Percentiles rank a stretch among this genome's conserved stretches.
Evolutionary conservation across 2,797 vertebrate species (phyloP).

Genomic region (Streptopelia turtur): DNA sequence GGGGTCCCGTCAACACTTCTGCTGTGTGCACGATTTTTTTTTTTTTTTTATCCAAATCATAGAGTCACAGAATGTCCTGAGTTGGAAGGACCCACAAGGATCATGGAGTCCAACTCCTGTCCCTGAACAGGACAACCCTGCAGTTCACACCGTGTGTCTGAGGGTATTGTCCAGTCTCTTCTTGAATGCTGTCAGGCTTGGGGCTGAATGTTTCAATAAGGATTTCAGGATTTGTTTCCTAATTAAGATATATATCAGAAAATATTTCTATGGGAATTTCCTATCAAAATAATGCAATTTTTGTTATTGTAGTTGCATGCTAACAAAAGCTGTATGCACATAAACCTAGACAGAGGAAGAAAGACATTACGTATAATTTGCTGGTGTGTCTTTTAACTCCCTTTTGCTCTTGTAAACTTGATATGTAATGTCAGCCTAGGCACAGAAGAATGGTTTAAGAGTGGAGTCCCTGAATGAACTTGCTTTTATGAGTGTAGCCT

Average conservation of each 20-base stretch:
- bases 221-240: not conserved
- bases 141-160: too few relatives aligned
- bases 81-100: too few relatives aligned
- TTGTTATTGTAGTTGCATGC: not conserved
- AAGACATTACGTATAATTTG: not conserved
- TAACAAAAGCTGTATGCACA: not conserved
- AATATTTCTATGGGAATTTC: not conserved
- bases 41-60: not conserved
- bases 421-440: conserved; percentile 29
- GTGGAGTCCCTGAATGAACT: not conserved
- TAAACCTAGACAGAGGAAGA: not conserved
- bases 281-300: not conserved
- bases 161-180: too few relatives aligned
- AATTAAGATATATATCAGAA: not conserved
- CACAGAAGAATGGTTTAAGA: conserved; percentile 13
- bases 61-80: too few relatives aligned
- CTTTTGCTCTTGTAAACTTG: conserved; percentile 42
- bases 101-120: too few relatives aligned
- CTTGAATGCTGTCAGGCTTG: too few relatives aligned
- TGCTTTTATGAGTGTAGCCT: conserved; percentile 22
- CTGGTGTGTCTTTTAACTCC: not conserved
- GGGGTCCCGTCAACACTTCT: not conserved
- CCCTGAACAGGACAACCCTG: too few relatives aligned
- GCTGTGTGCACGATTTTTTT: not conserved
- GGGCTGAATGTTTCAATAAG: not conserved